Base-by-base conservation (phyloP, 2,797 vertebrate genomes). In the Onychomys arenicola region DNA sequence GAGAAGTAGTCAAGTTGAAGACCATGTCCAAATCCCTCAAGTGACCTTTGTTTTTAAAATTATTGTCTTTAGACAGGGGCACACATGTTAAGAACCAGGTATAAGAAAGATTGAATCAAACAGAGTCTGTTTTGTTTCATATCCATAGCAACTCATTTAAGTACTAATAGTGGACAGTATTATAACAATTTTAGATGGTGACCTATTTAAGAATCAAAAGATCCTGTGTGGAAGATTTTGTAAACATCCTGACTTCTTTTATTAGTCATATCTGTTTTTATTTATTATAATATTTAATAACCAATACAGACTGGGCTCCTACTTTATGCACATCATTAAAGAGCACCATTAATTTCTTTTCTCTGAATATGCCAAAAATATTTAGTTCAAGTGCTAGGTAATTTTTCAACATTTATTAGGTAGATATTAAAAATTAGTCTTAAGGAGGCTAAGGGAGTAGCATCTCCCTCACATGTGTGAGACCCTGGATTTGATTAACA, bases 31-130 rank as follows among this genome's bases (percentile, higher is more conserved):
- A 84, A 59, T 75, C 19, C 10, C 14, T 86, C 57, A 87, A 40
- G 40, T 95, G 19, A 89, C 37, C 10, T 95, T 96, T 94, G 63
- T 2, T 77, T 88, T 92, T 90, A 73, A 94, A 93, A 46, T 81
- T 71, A 7, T 82, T 96, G 25, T 5, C 61, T 94, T 96, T 91
- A 46, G 37, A 94, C 16, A 75, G 91, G 43, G 63, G 86, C 27
- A 43, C 25, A 10, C 16, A 92, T 9, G 10, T 73, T 93, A 63
- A 89, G n/a, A 93, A 61, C 8, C 63, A 89, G 86, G 37, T 52
- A 69, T 65, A 27, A 55, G 13, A 77, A 27, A 61, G 21, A 91
- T 37, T 37, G 59, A 14, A 73, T 55, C 55, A 89, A 25, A 6
- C 32, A 78, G 37, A 16, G 52, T 55, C 52, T 63, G 52, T 27